A percentile compares a stretch with the other conserved stretches of the same genome.
Conservation (phyloP, 2,888 invertebrate species). For the Nysson spinosus region DNA sequence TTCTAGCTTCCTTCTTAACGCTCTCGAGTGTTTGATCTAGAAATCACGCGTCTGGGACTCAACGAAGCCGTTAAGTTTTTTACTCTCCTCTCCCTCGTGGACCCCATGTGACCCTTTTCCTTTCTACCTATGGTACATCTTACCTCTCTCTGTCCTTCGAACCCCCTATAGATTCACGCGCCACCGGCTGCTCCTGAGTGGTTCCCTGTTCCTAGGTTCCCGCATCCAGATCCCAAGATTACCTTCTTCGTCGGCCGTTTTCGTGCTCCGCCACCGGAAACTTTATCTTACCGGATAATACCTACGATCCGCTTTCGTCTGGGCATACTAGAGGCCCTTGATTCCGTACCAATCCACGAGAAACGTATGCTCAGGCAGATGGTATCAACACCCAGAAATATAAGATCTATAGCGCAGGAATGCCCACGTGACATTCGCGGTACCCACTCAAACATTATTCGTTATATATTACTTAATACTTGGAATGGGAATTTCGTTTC, state of each 20-base stretch:
- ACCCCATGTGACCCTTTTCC: constrained; percentile 23
- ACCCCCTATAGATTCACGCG: constrained; percentile 42
- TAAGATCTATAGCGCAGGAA: constrained; percentile 9
- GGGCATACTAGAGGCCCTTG: constrained; percentile 22
- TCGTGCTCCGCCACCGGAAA: constrained; percentile 60
- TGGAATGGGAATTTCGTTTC: too few species aligned
- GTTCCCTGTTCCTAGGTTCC: constrained; percentile 24
- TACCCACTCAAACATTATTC: too few species aligned
- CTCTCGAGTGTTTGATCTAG: constrained; percentile 69
- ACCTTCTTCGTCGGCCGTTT: constrained; percentile 42
- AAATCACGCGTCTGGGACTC: constrained; percentile 62
- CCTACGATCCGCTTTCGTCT: constrained; percentile 53
- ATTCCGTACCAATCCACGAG: constrained; percentile 28
- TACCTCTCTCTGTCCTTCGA: constrained; percentile 4
- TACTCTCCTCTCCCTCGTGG: constrained; percentile 39
- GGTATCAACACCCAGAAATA: constrained; percentile 23
- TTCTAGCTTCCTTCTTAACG: constrained; percentile 63
- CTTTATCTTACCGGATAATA: constrained; percentile 62
- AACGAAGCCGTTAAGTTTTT: constrained; percentile 63
- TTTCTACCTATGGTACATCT: constrained; percentile 13
- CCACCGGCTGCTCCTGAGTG: constrained; percentile 28
- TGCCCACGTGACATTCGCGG: constrained; percentile 3
- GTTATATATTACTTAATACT: too few species aligned
- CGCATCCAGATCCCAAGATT: constrained; percentile 53
- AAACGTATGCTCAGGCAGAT: constrained; percentile 31